phyloP scores from a whole-genome alignment of 2,113 vertebrate species.

The Callithrix jacchus region DNA sequence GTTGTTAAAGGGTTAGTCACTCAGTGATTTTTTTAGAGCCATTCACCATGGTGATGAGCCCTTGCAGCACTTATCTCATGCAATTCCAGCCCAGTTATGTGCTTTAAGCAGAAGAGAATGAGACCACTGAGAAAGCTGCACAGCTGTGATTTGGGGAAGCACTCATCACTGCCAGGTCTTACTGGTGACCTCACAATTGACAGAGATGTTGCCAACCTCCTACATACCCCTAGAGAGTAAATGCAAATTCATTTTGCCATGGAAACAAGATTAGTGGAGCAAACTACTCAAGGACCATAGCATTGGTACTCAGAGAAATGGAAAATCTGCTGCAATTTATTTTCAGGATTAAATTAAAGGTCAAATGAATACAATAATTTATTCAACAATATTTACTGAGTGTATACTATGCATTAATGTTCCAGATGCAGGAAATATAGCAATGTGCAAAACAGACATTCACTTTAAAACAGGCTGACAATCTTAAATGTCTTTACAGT shows the following conservation, averaged over 20 bases:
- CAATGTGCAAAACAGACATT: background rate
- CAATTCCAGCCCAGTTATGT: conserved; percentile 40
- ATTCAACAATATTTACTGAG: conserved; percentile 17
- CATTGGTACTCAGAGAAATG: conserved; percentile 41
- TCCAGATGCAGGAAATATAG: background rate
- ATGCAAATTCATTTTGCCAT: conserved; percentile 59
- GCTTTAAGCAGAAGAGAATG: conserved; percentile 34
- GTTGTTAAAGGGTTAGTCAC: conserved; percentile 29
- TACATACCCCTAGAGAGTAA: conserved; percentile 58
- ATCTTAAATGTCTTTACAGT: background rate
- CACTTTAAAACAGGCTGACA: background rate
- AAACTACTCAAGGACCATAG: conserved; percentile 45
- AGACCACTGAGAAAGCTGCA: conserved; percentile 59
- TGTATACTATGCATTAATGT: background rate
- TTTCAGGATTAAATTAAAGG: conserved; percentile 55
- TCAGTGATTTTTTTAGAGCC: background rate
- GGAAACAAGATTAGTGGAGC: conserved; percentile 70
- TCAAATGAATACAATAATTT: conserved; percentile 59
- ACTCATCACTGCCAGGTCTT: conserved; percentile 59
- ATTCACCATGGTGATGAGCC: conserved; percentile 15
- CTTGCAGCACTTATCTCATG: conserved; percentile 57
- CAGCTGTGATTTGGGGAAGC: conserved; percentile 62
- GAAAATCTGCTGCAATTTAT: conserved; percentile 65
- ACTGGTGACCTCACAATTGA: conserved; percentile 71
- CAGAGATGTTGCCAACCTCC: conserved; percentile 72